These are phyloP conservation scores for Anguilla megastoma DNA, from an alignment of 2,797 vertebrate genomes.

Conservation along the genomic window DNA sequence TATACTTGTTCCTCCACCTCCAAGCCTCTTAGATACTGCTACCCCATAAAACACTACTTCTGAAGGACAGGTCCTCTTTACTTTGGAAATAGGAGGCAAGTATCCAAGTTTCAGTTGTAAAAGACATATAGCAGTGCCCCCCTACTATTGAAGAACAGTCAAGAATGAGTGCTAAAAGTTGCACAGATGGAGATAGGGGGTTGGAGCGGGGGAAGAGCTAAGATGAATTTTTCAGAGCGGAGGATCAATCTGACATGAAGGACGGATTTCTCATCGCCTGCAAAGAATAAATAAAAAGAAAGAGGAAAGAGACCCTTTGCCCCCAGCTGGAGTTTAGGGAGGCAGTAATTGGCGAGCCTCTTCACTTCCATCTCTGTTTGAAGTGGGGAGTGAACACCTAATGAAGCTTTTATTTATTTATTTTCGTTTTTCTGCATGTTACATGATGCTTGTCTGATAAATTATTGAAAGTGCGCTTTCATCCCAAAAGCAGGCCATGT, in stretches of 20 bases:
- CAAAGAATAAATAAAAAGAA: slow-evolving; percentile 65
- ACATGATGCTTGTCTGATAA: slow-evolving; percentile 41
- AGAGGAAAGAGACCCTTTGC: slow-evolving; percentile 52
- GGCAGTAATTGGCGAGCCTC: slow-evolving; percentile 65
- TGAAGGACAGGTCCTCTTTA: neutral
- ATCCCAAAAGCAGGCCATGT: slow-evolving; percentile 46
- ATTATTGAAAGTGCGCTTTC: slow-evolving; percentile 56
- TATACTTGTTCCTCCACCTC: neutral
- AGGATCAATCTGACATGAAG: slow-evolving; percentile 52
- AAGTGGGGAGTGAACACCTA: slow-evolving; percentile 48
- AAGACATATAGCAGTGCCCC: neutral
- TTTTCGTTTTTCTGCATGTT: slow-evolving; percentile 35
- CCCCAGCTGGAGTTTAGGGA: slow-evolving; percentile 57
- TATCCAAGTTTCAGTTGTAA: neutral
- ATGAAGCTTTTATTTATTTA: slow-evolving; percentile 58
- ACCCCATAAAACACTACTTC: neutral
- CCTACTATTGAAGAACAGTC: slow-evolving; percentile 4
- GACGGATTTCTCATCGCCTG: slow-evolving; percentile 48
- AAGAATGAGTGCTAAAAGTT: slow-evolving; percentile 24
- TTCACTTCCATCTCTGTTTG: slow-evolving; percentile 54
- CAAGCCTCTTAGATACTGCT: neutral
- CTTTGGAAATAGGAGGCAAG: neutral
- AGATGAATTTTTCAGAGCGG: slow-evolving; percentile 59
- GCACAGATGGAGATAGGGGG: neutral
- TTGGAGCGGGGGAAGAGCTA: slow-evolving; percentile 14